Evolutionary conservation across 2,113 vertebrate genomes (phyloP).

Genomic region (Plestiodon gilberti): DNA sequence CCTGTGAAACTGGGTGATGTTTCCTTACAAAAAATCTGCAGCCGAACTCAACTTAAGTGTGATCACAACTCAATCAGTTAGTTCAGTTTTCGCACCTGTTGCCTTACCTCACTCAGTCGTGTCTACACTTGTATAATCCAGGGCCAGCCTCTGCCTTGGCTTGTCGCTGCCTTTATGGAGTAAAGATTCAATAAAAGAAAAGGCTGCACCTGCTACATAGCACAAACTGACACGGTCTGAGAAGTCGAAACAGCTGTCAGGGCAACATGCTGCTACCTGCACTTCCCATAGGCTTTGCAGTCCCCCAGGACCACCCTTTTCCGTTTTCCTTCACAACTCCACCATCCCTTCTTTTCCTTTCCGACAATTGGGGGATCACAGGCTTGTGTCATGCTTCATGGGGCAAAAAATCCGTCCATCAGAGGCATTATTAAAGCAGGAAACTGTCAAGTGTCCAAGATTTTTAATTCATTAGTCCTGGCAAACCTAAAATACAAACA

Average conservation of each 20-base stretch:
- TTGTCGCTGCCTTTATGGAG: slow-evolving; percentile 76
- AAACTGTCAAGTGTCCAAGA: slow-evolving; percentile 73
- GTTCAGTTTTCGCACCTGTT: slow-evolving; percentile 78
- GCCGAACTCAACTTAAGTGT: slow-evolving; percentile 67
- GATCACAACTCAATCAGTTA: slow-evolving; percentile 58
- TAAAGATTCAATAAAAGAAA: slow-evolving; percentile 75
- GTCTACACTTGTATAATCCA: slow-evolving; percentile 82
- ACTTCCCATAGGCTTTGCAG: slow-evolving; percentile 73
- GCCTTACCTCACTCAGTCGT: slow-evolving; percentile 84
- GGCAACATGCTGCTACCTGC: slow-evolving; percentile 81
- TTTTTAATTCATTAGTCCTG: slow-evolving; percentile 84
- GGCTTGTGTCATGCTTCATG: slow-evolving; percentile 76
- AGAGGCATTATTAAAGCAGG: slow-evolving; percentile 79
- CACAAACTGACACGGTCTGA: slow-evolving; percentile 78
- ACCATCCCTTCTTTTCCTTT: slow-evolving; percentile 70
- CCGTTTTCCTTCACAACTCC: slow-evolving; percentile 67
- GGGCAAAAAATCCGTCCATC: slow-evolving; percentile 77
- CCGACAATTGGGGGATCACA: slow-evolving; percentile 59
- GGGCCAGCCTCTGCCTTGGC: slow-evolving; percentile 81
- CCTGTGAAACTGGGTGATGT: slow-evolving; percentile 46
- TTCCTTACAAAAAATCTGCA: slow-evolving; percentile 56
- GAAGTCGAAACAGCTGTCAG: slow-evolving; percentile 79
- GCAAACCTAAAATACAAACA: slow-evolving; percentile 85
- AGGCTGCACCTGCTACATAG: slow-evolving; percentile 83
- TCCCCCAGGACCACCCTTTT: slow-evolving; percentile 73